Evolutionary conservation across 2,113 vertebrate genomes (phyloP).

Genomic region (Callaeas wilsoni): DNA sequence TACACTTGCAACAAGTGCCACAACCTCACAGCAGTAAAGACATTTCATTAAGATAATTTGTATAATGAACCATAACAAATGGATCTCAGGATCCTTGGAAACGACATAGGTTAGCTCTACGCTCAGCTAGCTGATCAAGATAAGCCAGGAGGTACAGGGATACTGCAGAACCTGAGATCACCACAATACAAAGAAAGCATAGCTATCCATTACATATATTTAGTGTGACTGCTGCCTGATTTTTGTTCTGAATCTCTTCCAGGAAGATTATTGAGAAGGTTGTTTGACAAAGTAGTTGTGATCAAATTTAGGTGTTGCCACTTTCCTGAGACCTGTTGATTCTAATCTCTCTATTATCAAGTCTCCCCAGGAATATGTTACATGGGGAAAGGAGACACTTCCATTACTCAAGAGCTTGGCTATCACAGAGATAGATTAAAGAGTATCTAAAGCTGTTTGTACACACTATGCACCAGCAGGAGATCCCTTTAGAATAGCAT

Average conservation of each 20-base stretch:
- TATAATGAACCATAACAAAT: background rate
- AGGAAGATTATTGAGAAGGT: background rate
- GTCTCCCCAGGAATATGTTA: background rate
- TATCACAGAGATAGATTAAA: background rate
- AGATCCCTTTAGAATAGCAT: slow-evolving; percentile 27
- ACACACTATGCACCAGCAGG: background rate
- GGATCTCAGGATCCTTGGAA: background rate
- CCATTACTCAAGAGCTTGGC: background rate
- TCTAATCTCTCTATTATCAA: background rate
- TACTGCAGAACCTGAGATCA: background rate
- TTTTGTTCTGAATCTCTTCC: background rate
- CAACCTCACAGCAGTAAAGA: background rate
- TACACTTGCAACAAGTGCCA: background rate
- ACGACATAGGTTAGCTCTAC: background rate
- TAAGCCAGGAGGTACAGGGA: background rate
- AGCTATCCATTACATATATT: background rate
- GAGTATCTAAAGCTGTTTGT: background rate
- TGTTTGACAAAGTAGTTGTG: background rate
- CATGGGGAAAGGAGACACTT: background rate
- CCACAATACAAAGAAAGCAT: background rate
- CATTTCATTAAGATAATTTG: background rate
- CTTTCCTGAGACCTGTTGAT: background rate
- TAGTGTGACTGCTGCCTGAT: background rate
- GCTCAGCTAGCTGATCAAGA: background rate
- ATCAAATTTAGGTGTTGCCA: background rate